Conservation (phyloP, 2,888 invertebrate species). For the Cheilosia impressa region DNA sequence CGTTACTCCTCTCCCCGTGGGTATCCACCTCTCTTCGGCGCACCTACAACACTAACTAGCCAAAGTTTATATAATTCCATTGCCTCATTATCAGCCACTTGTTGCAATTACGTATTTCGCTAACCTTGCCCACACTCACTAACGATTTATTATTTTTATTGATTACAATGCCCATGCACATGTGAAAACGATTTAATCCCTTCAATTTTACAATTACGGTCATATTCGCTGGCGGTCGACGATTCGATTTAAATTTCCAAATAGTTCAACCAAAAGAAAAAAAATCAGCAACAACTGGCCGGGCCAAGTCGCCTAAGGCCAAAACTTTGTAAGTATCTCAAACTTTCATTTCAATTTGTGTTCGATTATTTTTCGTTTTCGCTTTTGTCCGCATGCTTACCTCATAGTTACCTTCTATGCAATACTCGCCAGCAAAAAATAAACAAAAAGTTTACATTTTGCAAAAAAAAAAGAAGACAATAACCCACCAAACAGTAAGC, state of each 20-base stretch:
- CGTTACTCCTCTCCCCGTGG: too few relatives aligned
- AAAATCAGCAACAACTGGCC: not conserved
- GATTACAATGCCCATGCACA: conserved; percentile 12
- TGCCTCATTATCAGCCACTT: conserved; percentile 30
- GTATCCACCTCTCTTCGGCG: not conserved
- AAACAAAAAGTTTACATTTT: conserved; percentile 34
- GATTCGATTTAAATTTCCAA: conserved; percentile 44
- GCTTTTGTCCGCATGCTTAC: conserved; percentile 24
- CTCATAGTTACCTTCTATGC: conserved; percentile 34
- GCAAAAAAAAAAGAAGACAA: conserved; percentile 19
- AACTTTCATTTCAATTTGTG: conserved; percentile 58
- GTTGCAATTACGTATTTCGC: conserved; percentile 12
- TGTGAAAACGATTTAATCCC: conserved; percentile 22
- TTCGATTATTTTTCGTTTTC: conserved; percentile 48
- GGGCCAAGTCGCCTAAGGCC: conserved; percentile 39
- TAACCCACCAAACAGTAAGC: conserved; percentile 38
- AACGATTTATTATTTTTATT: conserved; percentile 40
- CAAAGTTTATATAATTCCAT: conserved; percentile 25
- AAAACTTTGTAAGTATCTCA: conserved; percentile 32
- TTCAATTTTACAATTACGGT: conserved; percentile 44
- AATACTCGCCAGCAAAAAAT: conserved; percentile 22
- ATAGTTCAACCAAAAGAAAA: conserved; percentile 38
- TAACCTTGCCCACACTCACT: conserved; percentile 41
- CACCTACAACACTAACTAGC: not conserved
- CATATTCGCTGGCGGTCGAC: conserved; percentile 21